These are phyloP conservation scores for Drosophila repleta DNA, from an alignment of 1,140 invertebrate genomes.

Conservation along the genomic window DNA sequence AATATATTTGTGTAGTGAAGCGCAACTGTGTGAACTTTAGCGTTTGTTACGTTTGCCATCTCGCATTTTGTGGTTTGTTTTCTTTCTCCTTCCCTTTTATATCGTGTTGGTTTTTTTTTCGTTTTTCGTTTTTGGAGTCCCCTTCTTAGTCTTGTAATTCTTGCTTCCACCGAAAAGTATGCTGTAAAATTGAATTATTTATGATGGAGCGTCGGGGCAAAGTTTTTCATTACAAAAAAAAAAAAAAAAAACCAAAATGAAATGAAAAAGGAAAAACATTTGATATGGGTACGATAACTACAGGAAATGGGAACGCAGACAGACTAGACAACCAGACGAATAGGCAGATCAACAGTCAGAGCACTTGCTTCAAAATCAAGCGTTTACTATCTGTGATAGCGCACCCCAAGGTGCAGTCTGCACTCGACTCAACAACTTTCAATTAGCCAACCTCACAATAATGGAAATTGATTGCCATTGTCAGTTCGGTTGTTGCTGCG, in stretches of 20 bases:
- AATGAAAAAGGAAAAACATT: constrained; percentile 22
- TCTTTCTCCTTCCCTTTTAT: constrained; percentile 22
- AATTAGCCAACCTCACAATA: constrained; percentile 66
- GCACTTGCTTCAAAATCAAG: neutral
- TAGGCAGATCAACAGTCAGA: neutral
- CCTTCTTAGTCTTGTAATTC: constrained; percentile 18
- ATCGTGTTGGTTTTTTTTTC: constrained; percentile 24
- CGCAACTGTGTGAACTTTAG: constrained; percentile 61
- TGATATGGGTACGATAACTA: constrained; percentile 39
- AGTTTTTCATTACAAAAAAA: constrained; percentile 37
- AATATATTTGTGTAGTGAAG: constrained; percentile 72
- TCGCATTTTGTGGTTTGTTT: constrained; percentile 36
- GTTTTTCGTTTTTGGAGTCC: constrained; percentile 14
- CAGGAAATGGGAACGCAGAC: constrained; percentile 32
- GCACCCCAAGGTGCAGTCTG: constrained; percentile 11
- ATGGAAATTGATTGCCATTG: constrained; percentile 80
- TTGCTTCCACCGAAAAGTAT: constrained; percentile 48
- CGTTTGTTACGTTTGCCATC: constrained; percentile 20
- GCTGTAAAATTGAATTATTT: constrained; percentile 81
- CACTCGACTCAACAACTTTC: constrained; percentile 68
- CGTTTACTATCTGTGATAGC: constrained; percentile 33
- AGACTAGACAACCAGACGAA: neutral
- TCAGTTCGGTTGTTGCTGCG: constrained; percentile 43
- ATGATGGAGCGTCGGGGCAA: constrained; percentile 46
- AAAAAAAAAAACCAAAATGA: constrained; percentile 14